Base-by-base conservation (phyloP, 2,797 vertebrate species). In the Lagorchestes hirsutus region DNA sequence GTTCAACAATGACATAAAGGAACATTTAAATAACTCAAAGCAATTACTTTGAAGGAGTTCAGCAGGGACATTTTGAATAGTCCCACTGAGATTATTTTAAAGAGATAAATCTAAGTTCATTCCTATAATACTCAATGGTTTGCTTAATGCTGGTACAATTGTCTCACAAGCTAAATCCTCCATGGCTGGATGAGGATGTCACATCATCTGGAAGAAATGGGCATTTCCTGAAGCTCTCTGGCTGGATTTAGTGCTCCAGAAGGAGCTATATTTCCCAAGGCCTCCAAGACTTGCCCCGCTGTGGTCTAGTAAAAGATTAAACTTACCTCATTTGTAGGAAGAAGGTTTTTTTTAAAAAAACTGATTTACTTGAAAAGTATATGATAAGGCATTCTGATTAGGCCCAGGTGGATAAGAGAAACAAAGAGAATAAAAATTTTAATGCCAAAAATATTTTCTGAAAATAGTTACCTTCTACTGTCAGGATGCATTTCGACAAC, bases 271-370 rank as follows among this genome's bases (percentile, higher is more conserved):
- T 93, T 96, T 97, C 94, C 55, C 92, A 95, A 58, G 28, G n/a
- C 31, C 92, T 95, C 92, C 95, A 93, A 91, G 87, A 95, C 40
- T 92, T 62, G 55, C 91, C 97, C 54, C 94, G 0, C 96, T 18
- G 24, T 92, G 91, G 92, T 93, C 52, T 91, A 67, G 74, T 97
- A 82, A 95, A 95, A 97, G 94, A 95, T 96, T 82, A 95, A 96
- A 74, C 91, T 93, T 55, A 58, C 94, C 90, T 96, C 52, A 0
- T 94, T 94, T 50, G 4, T 10, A 29, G 90, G 56, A 97, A 96
- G 58, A 74, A 31, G 67, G 93, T 92, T 97, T 97, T 94, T 93
- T 90, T 29, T 0, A 6, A 18, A 67, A 67, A 4, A 94, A 94
- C 54, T 93, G 92, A 93, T 95, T 97, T 91, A 95, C 96, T 90